These are phyloP conservation scores for Platerodrilus igneus DNA, from an alignment of 2,888 invertebrate genomes.

Conservation along the genomic window DNA sequence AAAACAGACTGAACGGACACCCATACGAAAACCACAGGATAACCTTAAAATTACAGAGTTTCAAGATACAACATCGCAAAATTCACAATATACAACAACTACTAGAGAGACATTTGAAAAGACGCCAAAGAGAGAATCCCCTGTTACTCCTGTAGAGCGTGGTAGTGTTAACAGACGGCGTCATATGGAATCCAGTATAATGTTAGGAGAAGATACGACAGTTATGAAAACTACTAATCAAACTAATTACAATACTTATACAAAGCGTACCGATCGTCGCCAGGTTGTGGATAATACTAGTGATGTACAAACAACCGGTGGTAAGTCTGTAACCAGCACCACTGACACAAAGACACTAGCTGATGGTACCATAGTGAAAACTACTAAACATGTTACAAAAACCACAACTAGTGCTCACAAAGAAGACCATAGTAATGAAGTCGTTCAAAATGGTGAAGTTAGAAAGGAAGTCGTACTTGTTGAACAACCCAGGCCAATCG, in stretches of 20 bases:
- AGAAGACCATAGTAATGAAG: constrained; percentile 11
- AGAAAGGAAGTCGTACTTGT: constrained; percentile 8
- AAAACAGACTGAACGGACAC: constrained; percentile 48
- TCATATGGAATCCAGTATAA: constrained; percentile 65
- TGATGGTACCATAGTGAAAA: constrained; percentile 54
- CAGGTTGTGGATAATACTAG: constrained; percentile 23
- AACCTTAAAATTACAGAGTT: constrained; percentile 57
- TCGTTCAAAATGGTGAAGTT: constrained; percentile 5
- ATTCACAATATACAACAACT: constrained; percentile 49
- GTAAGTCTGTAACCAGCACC: constrained; percentile 29
- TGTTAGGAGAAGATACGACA: constrained; percentile 55
- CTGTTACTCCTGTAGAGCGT: constrained; percentile 48
- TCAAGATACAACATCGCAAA: constrained; percentile 46
- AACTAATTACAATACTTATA: constrained; percentile 51
- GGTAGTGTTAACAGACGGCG: constrained; percentile 52
- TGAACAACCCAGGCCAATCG: constrained; percentile 5
- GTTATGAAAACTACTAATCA: constrained; percentile 57
- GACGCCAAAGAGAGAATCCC: constrained; percentile 53
- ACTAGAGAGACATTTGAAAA: constrained; percentile 52
- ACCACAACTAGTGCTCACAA: constrained; percentile 36
- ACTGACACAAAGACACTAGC: constrained; percentile 47
- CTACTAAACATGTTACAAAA: constrained; percentile 51
- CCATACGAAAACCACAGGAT: constrained; percentile 55
- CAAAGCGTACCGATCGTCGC: constrained; percentile 26
- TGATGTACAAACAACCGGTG: constrained; percentile 40